Base-by-base conservation (phyloP, 2,797 vertebrate genomes). In the Rhodeus uyekii region DNA sequence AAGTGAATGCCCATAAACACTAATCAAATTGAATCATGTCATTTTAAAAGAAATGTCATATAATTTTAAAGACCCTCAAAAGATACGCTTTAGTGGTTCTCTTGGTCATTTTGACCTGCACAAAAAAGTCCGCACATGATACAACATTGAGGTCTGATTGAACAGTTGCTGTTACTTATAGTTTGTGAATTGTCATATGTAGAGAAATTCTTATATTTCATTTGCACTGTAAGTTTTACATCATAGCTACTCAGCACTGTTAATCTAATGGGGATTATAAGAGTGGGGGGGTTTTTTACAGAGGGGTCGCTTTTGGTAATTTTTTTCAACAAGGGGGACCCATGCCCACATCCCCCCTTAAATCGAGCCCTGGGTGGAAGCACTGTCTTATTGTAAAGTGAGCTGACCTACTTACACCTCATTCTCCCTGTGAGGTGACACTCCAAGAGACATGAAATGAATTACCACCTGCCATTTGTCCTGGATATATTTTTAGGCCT, bases 341-440 rank as follows among this genome's bases (percentile, higher is more conserved):
- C 55, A 14, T 14, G 12, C 55, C 12, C 53, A 24, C 8, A 58
- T 27, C 12, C 24, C 55, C 22, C 3, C 3, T 27, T 12, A 27
- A 14, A 27, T 58, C 24, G 55, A 58, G 53, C 53, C 12, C 53
- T 58, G 53, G 91, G 88, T 93, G 92, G 85, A 83, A 8, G 16
- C 80, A 78, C 64, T 83, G 65, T 77, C 61, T 76, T 79, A 79
- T 67, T 85, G 87, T 83, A 84, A 86, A 53, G 84, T 87, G 90
- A 93, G 88, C 87, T 63, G 85, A 89, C 83, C 75, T 76, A 50
- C 50, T 67, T 38, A 74, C 76, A 87, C 65, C 75, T 89, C 80
- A 85, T 44, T 87, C 86, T 88, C 78, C 53, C 78, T 38, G 78
- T 79, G 82, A 89, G 83, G 81, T 27, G 74, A 42, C 22, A n/a